Base-by-base conservation (phyloP, 2,113 vertebrate species). In the Mungos mungo region DNA sequence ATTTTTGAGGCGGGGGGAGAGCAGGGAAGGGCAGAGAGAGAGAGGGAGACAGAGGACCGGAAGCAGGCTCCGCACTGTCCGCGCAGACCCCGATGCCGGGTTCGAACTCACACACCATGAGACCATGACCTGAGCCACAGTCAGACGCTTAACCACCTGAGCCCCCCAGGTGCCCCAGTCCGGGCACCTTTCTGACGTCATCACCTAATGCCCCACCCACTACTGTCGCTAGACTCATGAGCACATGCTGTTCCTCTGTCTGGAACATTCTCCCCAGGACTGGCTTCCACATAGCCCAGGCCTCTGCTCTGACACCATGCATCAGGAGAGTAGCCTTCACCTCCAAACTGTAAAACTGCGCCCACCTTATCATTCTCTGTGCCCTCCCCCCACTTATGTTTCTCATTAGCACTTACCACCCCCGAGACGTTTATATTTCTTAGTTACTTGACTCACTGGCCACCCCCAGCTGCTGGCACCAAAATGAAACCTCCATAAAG, bases 261-360 rank as follows among this genome's bases (percentile, higher is more conserved):
- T 65, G 41, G 35, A 82, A 4, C 0, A 3, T 38, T 66, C 25
- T 18, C 8, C 27, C 21, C 29, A 33, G 16, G 0, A 0, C 1
- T 0, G 4, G 2, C 31, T 45, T 45, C 3, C 6, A 10, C 19
- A 5, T 21, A 0, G 0, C 47, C 29, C 52, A 38, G 9, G 29
- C 14, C 68, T 71, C 88, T 47, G 27, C 16, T 52, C 41, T 77
- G 60, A 19, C 18, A 9, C 31, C 47, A 29, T 0, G 23, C 66
- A 35, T 65, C 41, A 31, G 72, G n/a, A 79, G 57, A 80, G 18
- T 4, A 15, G 23, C 41, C 68, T 66, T 29, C 50, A 68, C 52
- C 7, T 18, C 29, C 6, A 25, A 25, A 33, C 0, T 16, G 84
- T 33, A 19, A 57, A 29, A 33, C 3, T 23, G 11, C 19, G 16